Evolutionary conservation across 2,113 vertebrate species (phyloP).

Genomic region (Indicator maculatus): DNA sequence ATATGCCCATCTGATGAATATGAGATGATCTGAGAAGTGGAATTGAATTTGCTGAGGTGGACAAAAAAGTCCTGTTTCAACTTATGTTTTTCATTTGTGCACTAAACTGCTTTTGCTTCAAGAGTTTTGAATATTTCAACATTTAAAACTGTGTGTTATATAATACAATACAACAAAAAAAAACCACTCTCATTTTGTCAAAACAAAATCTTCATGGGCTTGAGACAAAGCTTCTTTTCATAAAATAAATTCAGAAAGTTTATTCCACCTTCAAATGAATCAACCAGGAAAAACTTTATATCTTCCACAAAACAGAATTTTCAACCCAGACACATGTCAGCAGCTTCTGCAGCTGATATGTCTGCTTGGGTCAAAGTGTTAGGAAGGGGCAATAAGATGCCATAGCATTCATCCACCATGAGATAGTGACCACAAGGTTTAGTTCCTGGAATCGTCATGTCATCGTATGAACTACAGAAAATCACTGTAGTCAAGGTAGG

Average conservation of each 20-base stretch:
- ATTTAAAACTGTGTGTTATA: neutral
- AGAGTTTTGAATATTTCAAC: neutral
- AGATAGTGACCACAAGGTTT: neutral
- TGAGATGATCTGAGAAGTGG: neutral
- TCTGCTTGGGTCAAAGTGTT: conserved; percentile 5
- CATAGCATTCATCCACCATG: neutral
- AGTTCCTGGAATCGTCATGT: neutral
- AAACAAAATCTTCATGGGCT: neutral
- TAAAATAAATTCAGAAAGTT: neutral
- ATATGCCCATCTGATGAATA: neutral
- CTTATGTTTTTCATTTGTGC: neutral
- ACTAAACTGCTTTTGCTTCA: neutral
- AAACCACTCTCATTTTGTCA: neutral
- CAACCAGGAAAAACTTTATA: neutral
- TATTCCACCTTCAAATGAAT: neutral
- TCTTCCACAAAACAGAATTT: neutral
- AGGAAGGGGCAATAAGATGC: neutral
- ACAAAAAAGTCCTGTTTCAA: neutral
- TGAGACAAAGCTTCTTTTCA: neutral
- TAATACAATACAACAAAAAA: neutral
- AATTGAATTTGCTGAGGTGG: neutral
- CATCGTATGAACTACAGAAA: neutral
- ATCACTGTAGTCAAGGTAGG: neutral
- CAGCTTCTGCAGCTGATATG: conserved; percentile 18
- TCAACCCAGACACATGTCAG: conserved; percentile 3